Base-by-base conservation (phyloP, 2,888 invertebrate genomes). In the Ectropis crepuscularia region DNA sequence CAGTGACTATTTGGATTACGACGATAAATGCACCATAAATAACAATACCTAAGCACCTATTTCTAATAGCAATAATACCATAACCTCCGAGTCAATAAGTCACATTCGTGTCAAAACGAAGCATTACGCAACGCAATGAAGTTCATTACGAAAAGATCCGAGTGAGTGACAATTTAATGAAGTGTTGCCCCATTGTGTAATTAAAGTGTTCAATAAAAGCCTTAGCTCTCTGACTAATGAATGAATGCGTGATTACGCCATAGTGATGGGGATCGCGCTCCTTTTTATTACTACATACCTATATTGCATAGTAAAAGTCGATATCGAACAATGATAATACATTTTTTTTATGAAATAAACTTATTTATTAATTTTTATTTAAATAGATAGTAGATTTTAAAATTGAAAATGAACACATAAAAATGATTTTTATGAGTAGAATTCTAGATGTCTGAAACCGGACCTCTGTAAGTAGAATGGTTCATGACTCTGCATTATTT, bases 81-180 rank as follows among this genome's bases (percentile, higher is more conserved):
- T 65, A 66, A 62, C 71, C 69, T 74, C 70, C 62, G 74, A 77
- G 77, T 77, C 78, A 79, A 83, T 83, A 83, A 80, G 75, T 81
- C 76, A 81, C 76, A 77, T 65, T 70, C 64, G 67, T 72, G 72
- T 80, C 80, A 75, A 75, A 81, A 75, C 71, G 72, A 74, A 71
- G 57, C 67, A 73, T 81, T 79, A 77, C 80, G 73, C 75, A 79
- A 84, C 70, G 70, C 58, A 43, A 64, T 61, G 58, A 63, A 76
- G 72, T 76, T 74, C 77, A 81, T 84, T 84, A 82, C 78, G 74
- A 81, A 82, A 82, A 82, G 77, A 78, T 76, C 75, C 69, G 72
- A 74, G 70, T 89, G 89, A 90, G 88, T 90, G 90, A 90, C 89
- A 90, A 88, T 89, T 86, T 89, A 90, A 90, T 89, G 88, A 90